Percentiles rank a stretch among this genome's conserved stretches.
Evolutionary conservation across 2,888 invertebrate species (phyloP).

Genomic region (Stictocephala bisonia): DNA sequence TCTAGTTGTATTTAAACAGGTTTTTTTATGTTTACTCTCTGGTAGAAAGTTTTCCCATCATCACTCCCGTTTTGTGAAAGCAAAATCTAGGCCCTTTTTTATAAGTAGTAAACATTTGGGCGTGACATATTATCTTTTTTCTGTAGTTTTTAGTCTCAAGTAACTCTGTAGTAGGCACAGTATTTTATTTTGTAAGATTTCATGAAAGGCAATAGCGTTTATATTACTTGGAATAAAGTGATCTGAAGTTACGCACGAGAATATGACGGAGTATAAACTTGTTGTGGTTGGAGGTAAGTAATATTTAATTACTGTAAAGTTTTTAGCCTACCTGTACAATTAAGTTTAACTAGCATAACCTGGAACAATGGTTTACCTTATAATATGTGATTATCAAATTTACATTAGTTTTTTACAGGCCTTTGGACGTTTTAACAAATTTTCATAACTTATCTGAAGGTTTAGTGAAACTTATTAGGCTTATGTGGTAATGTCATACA

Average conservation of each 20-base stretch:
- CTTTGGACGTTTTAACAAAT: no score
- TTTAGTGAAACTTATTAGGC: no score
- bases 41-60: no score
- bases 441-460: no score
- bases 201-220: slow-evolving; percentile 37
- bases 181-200: slow-evolving; percentile 27
- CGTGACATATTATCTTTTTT: slow-evolving; percentile 48
- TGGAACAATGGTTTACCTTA: no score
- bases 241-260: slow-evolving; percentile 21
- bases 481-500: no score
- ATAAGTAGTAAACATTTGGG: slow-evolving; percentile 50
- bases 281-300: slow-evolving; percentile 67
- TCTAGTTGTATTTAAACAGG: no score
- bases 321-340: no score
- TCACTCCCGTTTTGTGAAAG: no score
- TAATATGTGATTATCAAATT: not conserved
- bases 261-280: slow-evolving; percentile 71
- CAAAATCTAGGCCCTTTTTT: no score
- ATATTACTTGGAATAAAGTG: not conserved
- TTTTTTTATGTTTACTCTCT: no score
- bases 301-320: not conserved
- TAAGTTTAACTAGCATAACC: no score
- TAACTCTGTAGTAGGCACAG: not conserved
- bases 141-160: slow-evolving; percentile 12
- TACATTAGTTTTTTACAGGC: not conserved